A percentile compares a stretch with the other conserved stretches of the same genome.
These are phyloP conservation scores for Schizotus pectinicornis DNA, from an alignment of 2,888 invertebrate genomes.

Conservation along the genomic window DNA sequence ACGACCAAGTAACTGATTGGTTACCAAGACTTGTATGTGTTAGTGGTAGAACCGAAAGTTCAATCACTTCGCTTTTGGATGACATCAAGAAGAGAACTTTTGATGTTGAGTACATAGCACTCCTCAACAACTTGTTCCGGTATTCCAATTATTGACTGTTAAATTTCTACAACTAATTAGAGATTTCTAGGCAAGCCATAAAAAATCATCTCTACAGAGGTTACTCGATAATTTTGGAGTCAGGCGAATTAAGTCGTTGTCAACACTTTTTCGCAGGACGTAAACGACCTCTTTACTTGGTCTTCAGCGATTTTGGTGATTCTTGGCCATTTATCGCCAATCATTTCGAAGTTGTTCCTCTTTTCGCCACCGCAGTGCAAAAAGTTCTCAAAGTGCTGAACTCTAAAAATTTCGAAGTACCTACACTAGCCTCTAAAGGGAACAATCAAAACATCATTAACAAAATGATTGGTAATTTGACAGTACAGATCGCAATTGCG, in stretches of 20 bases:
- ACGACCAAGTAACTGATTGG: constrained; percentile 67
- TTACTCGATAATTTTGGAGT: not conserved
- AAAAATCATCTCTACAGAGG: not conserved
- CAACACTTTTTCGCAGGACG: not conserved
- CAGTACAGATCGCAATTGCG: constrained; percentile 63
- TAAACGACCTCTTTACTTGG: constrained; percentile 54
- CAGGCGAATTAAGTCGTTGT: not conserved
- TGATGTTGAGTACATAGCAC: constrained; percentile 6
- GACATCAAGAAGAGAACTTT: not conserved
- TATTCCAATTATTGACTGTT: constrained; percentile 2
- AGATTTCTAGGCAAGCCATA: not conserved
- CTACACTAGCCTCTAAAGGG: too few relatives aligned
- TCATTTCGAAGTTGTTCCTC: constrained; percentile 74
- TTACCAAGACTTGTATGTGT: constrained; percentile 73
- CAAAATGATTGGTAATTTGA: constrained; percentile 45
- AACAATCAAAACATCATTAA: not conserved
- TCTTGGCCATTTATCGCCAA: constrained; percentile 88
- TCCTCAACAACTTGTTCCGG: constrained; percentile 22
- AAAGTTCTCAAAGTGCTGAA: not conserved
- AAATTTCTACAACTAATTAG: too few relatives aligned
- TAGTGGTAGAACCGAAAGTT: constrained; percentile 72
- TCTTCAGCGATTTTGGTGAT: constrained; percentile 91
- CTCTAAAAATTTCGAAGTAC: constrained; percentile 16
- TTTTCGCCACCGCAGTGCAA: constrained; percentile 75
- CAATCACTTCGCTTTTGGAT: not conserved